A percentile compares a stretch with the other conserved stretches of the same genome.
phyloP scores from a whole-genome alignment of 2,888 invertebrate species.

The Corbicula japonica region DNA sequence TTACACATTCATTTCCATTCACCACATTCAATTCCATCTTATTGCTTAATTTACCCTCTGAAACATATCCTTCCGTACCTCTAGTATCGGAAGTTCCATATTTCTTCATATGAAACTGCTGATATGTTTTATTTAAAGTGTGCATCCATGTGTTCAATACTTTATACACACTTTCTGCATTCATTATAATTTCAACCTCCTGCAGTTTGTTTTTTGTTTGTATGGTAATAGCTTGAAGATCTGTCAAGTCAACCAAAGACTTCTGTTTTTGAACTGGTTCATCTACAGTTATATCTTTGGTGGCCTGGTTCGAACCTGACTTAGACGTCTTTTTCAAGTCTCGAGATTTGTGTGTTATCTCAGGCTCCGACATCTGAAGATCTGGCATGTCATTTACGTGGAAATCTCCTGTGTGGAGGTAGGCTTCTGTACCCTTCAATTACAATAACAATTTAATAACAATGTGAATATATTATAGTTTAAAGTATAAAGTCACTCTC shows the following conservation, averaged over 20 bases:
- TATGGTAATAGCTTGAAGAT: conserved; percentile 61
- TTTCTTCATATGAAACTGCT: conserved; percentile 60
- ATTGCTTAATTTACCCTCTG: too few relatives aligned
- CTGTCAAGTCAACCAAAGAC: conserved; percentile 49
- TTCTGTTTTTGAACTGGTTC: too few relatives aligned
- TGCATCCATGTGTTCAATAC: conserved; percentile 72
- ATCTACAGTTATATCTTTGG: too few relatives aligned
- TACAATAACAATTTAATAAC: background rate
- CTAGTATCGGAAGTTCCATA: too few relatives aligned
- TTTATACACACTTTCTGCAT: conserved; percentile 53
- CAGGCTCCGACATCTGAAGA: background rate
- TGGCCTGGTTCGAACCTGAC: too few relatives aligned
- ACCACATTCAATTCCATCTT: too few relatives aligned
- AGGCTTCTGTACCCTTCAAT: conserved; percentile 37
- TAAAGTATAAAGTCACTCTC: background rate
- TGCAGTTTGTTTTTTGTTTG: conserved; percentile 59
- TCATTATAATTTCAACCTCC: conserved; percentile 59
- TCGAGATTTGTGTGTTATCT: conserved; percentile 7
- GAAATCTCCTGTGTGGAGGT: conserved; percentile 40
- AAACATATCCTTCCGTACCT: too few relatives aligned
- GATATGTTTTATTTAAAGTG: conserved; percentile 68
- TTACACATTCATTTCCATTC: background rate
- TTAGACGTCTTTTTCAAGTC: too few relatives aligned
- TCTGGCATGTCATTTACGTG: conserved; percentile 19
- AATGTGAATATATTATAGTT: background rate